phyloP scores from a whole-genome alignment of 2,797 vertebrate genomes.

The Cynopterus sphinx region DNA sequence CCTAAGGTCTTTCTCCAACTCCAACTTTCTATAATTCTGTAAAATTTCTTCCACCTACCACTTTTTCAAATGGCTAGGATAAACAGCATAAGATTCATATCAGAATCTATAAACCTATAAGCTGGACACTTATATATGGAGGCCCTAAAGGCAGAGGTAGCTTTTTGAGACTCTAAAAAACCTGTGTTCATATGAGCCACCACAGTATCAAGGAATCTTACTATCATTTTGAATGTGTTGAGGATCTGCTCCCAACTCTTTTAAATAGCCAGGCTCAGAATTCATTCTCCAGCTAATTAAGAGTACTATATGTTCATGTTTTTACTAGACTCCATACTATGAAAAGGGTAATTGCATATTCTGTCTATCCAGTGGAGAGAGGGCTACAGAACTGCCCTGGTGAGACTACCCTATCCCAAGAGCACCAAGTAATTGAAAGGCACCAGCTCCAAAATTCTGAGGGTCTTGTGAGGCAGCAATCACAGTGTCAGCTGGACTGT shows the following conservation, averaged over 20 bases:
- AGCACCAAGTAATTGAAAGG: not conserved
- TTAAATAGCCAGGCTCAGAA: not conserved
- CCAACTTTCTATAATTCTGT: not conserved
- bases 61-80: not conserved
- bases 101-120: not conserved
- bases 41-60: not conserved
- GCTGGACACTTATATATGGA: not conserved
- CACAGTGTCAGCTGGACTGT: not conserved
- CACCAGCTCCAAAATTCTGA: not conserved
- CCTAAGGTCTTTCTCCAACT: not conserved
- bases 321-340: not conserved
- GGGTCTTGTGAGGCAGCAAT: not conserved
- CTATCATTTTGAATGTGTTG: not conserved
- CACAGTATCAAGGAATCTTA: not conserved
- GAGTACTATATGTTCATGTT: not conserved
- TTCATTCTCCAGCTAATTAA: slow-evolving; percentile 8
- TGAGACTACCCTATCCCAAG: not conserved
- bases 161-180: not conserved
- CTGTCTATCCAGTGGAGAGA: not conserved
- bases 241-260: not conserved
- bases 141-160: not conserved
- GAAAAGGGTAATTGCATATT: not conserved
- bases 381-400: not conserved
- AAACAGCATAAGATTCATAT: not conserved
- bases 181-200: not conserved